Evolutionary conservation across 2,113 vertebrate species (phyloP), one percentile per base, ranked within the genome.

Genomic region (Notarius lentiginosus): DNA sequence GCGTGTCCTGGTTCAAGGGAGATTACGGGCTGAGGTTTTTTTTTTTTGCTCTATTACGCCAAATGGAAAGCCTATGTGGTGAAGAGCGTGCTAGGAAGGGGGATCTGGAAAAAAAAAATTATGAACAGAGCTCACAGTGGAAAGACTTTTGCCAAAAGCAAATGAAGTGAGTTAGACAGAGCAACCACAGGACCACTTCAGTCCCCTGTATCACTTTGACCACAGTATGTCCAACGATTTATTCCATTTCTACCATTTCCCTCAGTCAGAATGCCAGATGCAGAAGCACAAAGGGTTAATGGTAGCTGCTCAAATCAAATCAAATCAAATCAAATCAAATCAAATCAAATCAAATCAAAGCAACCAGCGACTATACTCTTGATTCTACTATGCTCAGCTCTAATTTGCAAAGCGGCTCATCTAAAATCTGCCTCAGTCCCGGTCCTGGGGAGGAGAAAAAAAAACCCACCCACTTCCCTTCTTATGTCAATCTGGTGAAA

Each of bases 111-210:
- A 30, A 79, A 30, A 15, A 56, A 68, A 83, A 88, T 91, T 73
- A 91, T 89, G 92, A 86, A 90, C 77, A 89, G 87, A 90, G 87
- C 89, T 27, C 65, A 88, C 65, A 86, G 55, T 83, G 79, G 76
- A 34, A 47, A 80, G 83, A 72, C 75, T 68, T 85, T 84, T 60
- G 79, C 82, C 86, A 87, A 66, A 84, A 34, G 85, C n/a, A 80
- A 86, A 85, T 86, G 60, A 87, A 89, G 63, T 77, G 53, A 14
- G 61, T 56, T 56, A 81, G 56, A n/a, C 75, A 77, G 6, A 20
- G n/a, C 7, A 20, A 34, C 27, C 8, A 49, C n/a, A 27, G 24
- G 53, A 82, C 79, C 15, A 47, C 73, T 51, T 49, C 41, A 51
- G 41, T n/a, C 4, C 49, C 15, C 22, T 4, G 60, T 56, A 60